These are phyloP conservation scores for Gymnothorax reevesii DNA, from an alignment of 2,797 vertebrate species.

Conservation along the genomic window DNA sequence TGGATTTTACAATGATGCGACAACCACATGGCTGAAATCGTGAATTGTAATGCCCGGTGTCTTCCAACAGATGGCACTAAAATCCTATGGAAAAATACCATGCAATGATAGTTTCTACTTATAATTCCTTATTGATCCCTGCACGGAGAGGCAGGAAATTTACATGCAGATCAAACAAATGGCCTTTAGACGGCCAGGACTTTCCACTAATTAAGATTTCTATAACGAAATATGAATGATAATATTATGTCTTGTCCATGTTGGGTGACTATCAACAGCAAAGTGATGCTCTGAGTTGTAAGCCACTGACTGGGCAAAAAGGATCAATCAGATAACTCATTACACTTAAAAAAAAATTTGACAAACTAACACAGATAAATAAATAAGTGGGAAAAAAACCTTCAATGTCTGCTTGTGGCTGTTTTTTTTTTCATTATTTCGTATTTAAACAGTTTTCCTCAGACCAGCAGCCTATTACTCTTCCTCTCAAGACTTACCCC, in stretches of 20 bases:
- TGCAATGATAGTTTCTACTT: not conserved
- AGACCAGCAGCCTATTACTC: not conserved
- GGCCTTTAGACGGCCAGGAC: not conserved
- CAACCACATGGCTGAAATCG: not conserved
- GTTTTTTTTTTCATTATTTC: not conserved
- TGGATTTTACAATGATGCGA: not conserved
- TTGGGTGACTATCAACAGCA: not conserved
- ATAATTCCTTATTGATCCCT: not conserved
- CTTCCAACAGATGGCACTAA: conserved; percentile 5
- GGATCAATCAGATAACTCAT: not conserved
- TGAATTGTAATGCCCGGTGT: not conserved
- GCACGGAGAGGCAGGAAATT: not conserved
- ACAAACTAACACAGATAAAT: not conserved
- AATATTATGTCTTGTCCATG: not conserved
- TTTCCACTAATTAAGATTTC: not conserved
- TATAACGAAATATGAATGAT: too few relatives aligned
- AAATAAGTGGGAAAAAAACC: not conserved
- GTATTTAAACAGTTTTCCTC: not conserved
- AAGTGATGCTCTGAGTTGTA: not conserved
- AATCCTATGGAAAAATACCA: not conserved
- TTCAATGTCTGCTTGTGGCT: not conserved
- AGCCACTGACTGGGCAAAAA: not conserved
- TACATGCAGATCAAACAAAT: not conserved
- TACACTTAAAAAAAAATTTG: not conserved
- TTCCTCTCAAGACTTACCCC: too few relatives aligned